phyloP scores from a whole-genome alignment of 2,888 invertebrate genomes.

The Drosophila ochracea region DNA sequence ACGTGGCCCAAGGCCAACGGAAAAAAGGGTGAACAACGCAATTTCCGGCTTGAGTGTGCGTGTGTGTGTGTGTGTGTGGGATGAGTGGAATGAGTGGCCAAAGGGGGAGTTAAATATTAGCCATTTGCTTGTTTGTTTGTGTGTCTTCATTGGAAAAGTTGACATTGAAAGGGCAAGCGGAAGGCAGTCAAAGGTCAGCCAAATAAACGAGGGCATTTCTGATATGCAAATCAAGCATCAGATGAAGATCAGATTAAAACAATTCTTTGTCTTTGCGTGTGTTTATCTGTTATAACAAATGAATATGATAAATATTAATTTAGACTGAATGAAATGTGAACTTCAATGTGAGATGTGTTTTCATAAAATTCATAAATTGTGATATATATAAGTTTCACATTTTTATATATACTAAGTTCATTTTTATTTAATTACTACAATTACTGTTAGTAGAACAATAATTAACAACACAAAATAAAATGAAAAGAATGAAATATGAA shows the following conservation, averaged over 20 bases:
- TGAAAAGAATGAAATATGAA: slow-evolving; percentile 4
- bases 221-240: slow-evolving; percentile 37
- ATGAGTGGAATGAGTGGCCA: not conserved
- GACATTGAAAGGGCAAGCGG: slow-evolving; percentile 44
- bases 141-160: slow-evolving; percentile 41
- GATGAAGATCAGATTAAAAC: slow-evolving; percentile 35
- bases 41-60: slow-evolving; percentile 58
- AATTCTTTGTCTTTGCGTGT: not conserved
- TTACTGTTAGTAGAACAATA: not conserved
- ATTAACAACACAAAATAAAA: not conserved
- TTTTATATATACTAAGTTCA: not conserved
- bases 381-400: not conserved
- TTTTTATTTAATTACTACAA: not conserved
- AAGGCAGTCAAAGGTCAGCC: slow-evolving; percentile 43
- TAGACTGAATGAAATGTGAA: not conserved
- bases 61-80: not conserved
- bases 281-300: not conserved
- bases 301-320: not conserved
- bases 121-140: slow-evolving; percentile 40
- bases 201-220: not conserved
- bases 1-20: slow-evolving; percentile 59
- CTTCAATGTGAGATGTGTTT: not conserved
- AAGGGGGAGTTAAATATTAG: slow-evolving; percentile 62
- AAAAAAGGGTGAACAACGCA: slow-evolving; percentile 74
- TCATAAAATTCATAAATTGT: not conserved